Conservation (phyloP, 2,113 vertebrate genomes). For the Chrysemys picta region DNA sequence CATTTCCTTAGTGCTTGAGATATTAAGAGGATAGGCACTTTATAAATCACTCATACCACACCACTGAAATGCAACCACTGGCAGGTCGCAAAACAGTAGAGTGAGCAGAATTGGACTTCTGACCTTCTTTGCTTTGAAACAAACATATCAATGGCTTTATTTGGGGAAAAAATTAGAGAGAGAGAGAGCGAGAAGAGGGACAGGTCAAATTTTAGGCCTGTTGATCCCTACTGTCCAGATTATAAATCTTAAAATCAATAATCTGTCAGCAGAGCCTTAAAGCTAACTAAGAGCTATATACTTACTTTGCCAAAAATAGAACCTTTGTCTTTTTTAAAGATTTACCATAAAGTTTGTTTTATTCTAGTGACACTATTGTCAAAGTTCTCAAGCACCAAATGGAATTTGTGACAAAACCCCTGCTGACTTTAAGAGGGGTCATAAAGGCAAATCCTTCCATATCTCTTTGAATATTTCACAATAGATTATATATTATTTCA, state of each 20-base stretch:
- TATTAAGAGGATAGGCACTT: not conserved
- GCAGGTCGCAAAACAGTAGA: not conserved
- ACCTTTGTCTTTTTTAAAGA: not conserved
- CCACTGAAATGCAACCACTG: not conserved
- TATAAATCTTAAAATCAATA: not conserved
- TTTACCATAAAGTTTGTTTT: not conserved
- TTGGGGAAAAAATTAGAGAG: rapidly evolving
- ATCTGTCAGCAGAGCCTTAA: not conserved
- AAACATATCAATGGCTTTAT: not conserved
- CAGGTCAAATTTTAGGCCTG: not conserved
- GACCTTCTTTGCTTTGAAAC: not conserved
- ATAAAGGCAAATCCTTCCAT: not conserved
- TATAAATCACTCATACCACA: not conserved
- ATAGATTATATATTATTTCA: not conserved
- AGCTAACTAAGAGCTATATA: not conserved
- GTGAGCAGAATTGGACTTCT: rapidly evolving
- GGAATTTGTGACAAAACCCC: not conserved
- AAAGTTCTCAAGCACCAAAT: not conserved
- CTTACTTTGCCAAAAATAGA: not conserved
- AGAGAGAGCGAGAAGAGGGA: rapidly evolving
- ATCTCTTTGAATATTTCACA: not conserved
- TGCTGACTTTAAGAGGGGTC: not conserved
- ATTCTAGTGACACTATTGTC: rapidly evolving
- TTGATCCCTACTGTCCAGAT: not conserved
- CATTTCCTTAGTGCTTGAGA: not conserved